A percentile compares a stretch with the other conserved stretches of the same genome.
phyloP scores from a whole-genome alignment of 2,797 vertebrate genomes.

The Aeoliscus strigatus region DNA sequence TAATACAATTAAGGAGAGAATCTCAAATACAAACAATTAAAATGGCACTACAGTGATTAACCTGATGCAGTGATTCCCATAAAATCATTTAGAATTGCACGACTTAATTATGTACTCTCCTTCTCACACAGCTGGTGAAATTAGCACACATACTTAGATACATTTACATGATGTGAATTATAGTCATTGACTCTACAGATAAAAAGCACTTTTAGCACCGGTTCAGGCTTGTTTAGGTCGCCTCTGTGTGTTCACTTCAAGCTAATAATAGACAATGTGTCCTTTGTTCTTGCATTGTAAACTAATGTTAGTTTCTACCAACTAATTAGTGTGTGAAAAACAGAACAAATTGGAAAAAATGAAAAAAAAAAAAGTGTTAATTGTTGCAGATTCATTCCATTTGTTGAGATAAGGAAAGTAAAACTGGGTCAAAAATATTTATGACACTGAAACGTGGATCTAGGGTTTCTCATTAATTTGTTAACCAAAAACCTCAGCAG shows the following conservation, averaged over 20 bases:
- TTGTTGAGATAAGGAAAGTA: conserved; percentile 64
- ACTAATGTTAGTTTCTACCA: too few relatives aligned
- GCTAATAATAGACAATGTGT: conserved; percentile 46
- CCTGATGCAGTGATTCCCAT: conserved; percentile 22
- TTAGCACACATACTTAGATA: conserved; percentile 24
- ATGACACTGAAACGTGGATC: conserved; percentile 43
- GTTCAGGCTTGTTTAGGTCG: conserved; percentile 53
- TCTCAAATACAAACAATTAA: conserved; percentile 5
- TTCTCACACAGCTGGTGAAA: conserved; percentile 26
- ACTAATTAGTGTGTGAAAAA: too few relatives aligned
- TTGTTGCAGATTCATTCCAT: conserved; percentile 75
- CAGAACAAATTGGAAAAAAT: too few relatives aligned
- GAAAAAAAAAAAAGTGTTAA: too few relatives aligned
- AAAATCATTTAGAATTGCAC: conserved; percentile 37
- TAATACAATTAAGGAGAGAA: too few relatives aligned
- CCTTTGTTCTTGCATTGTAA: conserved; percentile 72
- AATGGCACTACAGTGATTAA: conserved; percentile 17
- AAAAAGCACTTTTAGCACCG: conserved; percentile 43
- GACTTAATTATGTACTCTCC: too few relatives aligned
- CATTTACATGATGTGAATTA: conserved; percentile 25
- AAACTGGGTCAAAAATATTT: conserved; percentile 64
- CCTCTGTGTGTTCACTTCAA: conserved; percentile 61
- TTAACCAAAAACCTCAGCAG: conserved; percentile 56
- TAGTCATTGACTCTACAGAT: too few relatives aligned
- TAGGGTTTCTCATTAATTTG: conserved; percentile 58